Evolutionary conservation across 2,888 invertebrate species (phyloP), one percentile per base, ranked within the genome.

Genomic region (Melikaiella ostensackeni): DNA sequence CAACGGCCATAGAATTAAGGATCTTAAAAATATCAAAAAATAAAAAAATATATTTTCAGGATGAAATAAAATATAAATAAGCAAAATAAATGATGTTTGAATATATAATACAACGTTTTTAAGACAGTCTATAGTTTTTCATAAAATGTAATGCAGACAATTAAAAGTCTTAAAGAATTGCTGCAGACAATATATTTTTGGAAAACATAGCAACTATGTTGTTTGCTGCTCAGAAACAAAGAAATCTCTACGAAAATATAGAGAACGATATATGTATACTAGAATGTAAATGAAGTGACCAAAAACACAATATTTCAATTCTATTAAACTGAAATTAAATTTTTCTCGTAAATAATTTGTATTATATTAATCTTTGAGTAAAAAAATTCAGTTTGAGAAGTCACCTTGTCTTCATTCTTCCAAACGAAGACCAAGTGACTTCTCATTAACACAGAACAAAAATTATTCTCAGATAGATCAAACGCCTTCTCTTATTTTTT

Each of bases 111-210:
- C 3, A 55, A 55, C 1, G 21, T 55, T 55, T 55, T 21, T 9
- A 55, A 55, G 21, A 55, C 9, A 50, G 50, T 50, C n/a, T n/a
- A 21, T 55, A 55, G 55, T 55, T 55, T 55, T 55, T 55, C n/a
- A 55, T 9, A 21, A 55, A 55, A 9, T 46, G 5, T 46, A 16
- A 46, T 16, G 16, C 42, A 16, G 9, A 0, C 3, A n/a, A 42
- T 42, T 42, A 42, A 7, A 50, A 3, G n/a, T n/a, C 50, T 50
- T n/a, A 50, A 50, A 50, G 50, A 50, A 50, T 50, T 50, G 50
- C 50, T 50, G 50, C n/a, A 2, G 50, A 50, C n/a, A 50, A 50
- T 50, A 50, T 50, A 9, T n/a, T 50, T n/a, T 50, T 50, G 50
- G 21, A 55, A 55, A 55, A 19, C 9, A 55, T 21, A 55, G 55